phyloP scores from a whole-genome alignment of 2,888 invertebrate genomes.

The Priapulus caudatus region DNA sequence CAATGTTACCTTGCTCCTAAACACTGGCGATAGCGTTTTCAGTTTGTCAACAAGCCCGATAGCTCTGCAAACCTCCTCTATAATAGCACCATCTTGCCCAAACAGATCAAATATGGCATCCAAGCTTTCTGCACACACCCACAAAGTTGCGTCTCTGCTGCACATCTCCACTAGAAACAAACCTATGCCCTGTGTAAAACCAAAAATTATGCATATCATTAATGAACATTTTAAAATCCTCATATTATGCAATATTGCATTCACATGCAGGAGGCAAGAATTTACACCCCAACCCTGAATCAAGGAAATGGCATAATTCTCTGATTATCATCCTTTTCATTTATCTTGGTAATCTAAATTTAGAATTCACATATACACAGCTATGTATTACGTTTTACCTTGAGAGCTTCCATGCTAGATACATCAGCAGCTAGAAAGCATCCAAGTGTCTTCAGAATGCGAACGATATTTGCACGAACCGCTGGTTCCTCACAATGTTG shows the following conservation, averaged over 20 bases:
- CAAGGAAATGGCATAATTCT: too few relatives aligned
- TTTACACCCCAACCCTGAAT: too few relatives aligned
- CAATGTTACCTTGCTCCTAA: conserved; percentile 61
- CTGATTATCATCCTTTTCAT: too few relatives aligned
- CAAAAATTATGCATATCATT: not conserved
- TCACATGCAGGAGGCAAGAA: conserved; percentile 28
- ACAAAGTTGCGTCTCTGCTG: conserved; percentile 50
- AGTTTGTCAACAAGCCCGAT: conserved; percentile 53
- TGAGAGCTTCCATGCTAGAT: not conserved
- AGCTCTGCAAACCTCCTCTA: conserved; percentile 51
- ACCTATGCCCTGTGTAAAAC: conserved; percentile 32
- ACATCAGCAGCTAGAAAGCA: conserved; percentile 22
- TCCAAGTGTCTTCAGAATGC: conserved; percentile 31
- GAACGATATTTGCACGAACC: conserved; percentile 29
- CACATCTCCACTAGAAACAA: conserved; percentile 50
- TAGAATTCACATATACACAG: too few relatives aligned
- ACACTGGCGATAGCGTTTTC: conserved; percentile 45
- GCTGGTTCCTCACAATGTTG: conserved; percentile 19
- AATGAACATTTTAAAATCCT: not conserved
- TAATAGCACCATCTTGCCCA: conserved; percentile 51
- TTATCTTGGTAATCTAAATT: too few relatives aligned
- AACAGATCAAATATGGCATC: conserved; percentile 65
- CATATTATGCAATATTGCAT: not conserved
- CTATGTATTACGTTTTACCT: too few relatives aligned
- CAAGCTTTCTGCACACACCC: conserved; percentile 59